Evolutionary conservation across 1,140 invertebrate genomes (phyloP).

Genomic region (Apis dorsata): DNA sequence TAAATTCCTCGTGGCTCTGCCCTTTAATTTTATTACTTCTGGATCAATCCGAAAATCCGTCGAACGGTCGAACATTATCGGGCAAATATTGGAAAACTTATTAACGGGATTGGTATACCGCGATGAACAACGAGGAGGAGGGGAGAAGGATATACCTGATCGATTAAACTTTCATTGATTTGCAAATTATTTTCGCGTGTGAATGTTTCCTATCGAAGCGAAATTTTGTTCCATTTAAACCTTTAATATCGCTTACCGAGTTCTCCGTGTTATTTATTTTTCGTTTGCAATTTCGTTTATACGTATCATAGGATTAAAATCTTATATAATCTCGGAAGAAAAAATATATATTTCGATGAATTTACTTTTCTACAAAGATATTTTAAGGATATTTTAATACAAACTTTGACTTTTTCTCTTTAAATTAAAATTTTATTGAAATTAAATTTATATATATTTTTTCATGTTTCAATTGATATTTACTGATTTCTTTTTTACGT

Average conservation of each 20-base stretch:
- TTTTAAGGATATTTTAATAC: too few relatives aligned
- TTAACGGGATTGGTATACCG: conserved; percentile 22
- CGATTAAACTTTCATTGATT: conserved; percentile 43
- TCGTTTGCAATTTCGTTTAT: not conserved
- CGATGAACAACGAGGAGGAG: not conserved
- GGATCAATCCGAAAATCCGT: conserved; percentile 40
- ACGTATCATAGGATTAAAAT: not conserved
- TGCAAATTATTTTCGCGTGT: conserved; percentile 7
- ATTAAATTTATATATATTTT: too few relatives aligned
- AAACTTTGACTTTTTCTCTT: too few relatives aligned
- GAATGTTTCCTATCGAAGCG: not conserved
- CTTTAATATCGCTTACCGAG: not conserved
- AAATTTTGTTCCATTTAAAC: conserved; percentile 1
- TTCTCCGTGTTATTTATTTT: conserved; percentile 1
- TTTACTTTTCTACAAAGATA: too few relatives aligned
- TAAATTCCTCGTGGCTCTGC: not conserved
- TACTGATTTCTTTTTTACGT: too few relatives aligned
- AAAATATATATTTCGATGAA: not conserved
- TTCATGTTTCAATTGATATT: too few relatives aligned
- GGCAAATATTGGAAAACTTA: conserved; percentile 44
- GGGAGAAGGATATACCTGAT: conserved; percentile 1
- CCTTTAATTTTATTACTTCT: conserved; percentile 40
- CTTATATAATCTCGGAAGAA: not conserved
- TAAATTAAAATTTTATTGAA: too few relatives aligned
- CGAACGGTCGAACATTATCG: conserved; percentile 16